phyloP scores from a whole-genome alignment of 2,888 invertebrate species.

The Strigamia transsilvanica region DNA sequence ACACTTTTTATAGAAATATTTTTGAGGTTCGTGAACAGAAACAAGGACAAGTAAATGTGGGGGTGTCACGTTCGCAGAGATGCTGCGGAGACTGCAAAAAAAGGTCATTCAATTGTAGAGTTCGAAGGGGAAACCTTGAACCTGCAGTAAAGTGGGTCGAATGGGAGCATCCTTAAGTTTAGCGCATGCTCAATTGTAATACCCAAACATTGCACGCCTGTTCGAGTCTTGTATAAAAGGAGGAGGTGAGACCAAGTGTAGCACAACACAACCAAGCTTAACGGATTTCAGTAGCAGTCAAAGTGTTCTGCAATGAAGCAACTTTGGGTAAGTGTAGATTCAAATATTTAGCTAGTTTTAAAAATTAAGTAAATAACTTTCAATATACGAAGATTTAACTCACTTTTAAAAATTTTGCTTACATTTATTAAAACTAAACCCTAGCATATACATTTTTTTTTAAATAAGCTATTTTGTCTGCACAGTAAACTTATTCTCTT shows the following conservation, averaged over 20 bases:
- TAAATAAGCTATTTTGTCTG: background rate
- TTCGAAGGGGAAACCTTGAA: slow-evolving; percentile 49
- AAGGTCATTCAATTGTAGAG: slow-evolving; percentile 39
- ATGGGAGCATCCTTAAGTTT: slow-evolving; percentile 34
- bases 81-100: slow-evolving; percentile 16
- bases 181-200: slow-evolving; percentile 23
- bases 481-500: background rate
- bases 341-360: too few species aligned
- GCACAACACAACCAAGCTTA: slow-evolving; percentile 11
- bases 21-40: slow-evolving; percentile 45
- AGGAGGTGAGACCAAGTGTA: slow-evolving; percentile 14
- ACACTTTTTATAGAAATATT: background rate
- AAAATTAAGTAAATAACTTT: too few species aligned
- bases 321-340: slow-evolving; percentile 24
- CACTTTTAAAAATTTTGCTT: background rate
- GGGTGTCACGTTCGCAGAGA: slow-evolving; percentile 18
- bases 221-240: slow-evolving; percentile 11
- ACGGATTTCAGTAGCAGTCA: slow-evolving; percentile 38
- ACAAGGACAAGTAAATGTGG: slow-evolving; percentile 37
- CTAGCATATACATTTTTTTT: background rate
- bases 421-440: background rate
- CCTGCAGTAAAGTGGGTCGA: slow-evolving; percentile 33
- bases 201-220: slow-evolving; percentile 12
- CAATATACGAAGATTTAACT: too few species aligned
- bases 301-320: background rate